Percentiles rank a stretch among this genome's conserved stretches.
phyloP scores from a whole-genome alignment of 1,140 invertebrate genomes.

The Bombus waltoni region DNA sequence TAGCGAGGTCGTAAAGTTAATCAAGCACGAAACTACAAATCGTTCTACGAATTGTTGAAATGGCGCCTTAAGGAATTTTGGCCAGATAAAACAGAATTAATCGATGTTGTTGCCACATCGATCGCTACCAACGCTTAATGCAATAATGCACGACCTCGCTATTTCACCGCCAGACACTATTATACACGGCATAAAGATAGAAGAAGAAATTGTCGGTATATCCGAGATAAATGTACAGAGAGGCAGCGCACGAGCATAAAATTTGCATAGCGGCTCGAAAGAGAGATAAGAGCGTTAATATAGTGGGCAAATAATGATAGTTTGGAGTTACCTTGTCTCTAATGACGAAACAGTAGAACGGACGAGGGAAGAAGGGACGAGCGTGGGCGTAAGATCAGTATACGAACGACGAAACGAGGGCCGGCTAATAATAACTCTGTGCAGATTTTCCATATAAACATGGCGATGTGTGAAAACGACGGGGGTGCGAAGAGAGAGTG shows the following conservation, averaged over 20 bases:
- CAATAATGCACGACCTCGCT: not conserved
- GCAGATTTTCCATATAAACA: constrained; percentile 28
- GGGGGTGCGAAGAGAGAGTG: not conserved
- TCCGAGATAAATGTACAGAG: not conserved
- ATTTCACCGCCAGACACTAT: not conserved
- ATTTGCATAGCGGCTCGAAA: constrained; percentile 5
- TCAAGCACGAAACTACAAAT: not conserved
- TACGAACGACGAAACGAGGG: not conserved
- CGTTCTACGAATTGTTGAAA: not conserved
- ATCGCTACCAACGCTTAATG: not conserved
- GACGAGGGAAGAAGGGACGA: too few relatives aligned
- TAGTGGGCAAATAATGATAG: constrained; percentile 13
- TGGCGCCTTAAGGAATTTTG: not conserved
- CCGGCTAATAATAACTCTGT: constrained; percentile 18
- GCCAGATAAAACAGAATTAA: not conserved
- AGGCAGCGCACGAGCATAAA: not conserved
- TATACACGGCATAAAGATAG: not conserved
- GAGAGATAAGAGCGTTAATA: constrained; percentile 35
- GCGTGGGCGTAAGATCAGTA: not conserved
- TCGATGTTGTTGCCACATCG: not conserved
- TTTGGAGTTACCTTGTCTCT: not conserved
- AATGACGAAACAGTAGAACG: not conserved
- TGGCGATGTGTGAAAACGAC: not conserved
- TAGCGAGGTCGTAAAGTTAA: not conserved
- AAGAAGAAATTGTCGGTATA: not conserved